Conservation (phyloP, 2,888 invertebrate genomes). For the Drosophila testacea region DNA sequence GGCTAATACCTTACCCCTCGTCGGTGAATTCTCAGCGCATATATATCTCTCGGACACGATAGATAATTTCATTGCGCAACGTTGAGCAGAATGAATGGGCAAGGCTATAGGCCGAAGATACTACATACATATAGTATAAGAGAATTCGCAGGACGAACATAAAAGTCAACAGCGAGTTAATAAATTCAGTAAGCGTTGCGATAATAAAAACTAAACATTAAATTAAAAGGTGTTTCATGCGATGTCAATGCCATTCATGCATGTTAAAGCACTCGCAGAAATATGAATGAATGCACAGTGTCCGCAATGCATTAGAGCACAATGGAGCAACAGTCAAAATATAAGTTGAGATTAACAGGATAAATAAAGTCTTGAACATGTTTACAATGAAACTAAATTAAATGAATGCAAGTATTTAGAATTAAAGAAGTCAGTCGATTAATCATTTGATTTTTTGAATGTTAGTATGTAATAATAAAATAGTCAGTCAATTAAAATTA, state of each 20-base stretch:
- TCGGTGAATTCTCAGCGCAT: conserved; percentile 18
- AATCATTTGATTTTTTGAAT: too few species aligned
- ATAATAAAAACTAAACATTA: conserved; percentile 78
- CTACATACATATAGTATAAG: background rate
- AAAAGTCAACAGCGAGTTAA: conserved; percentile 60
- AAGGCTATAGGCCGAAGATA: conserved; percentile 1
- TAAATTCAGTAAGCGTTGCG: conserved; percentile 61
- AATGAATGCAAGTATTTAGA: too few species aligned
- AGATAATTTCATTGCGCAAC: conserved; percentile 57
- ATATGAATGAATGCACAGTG: conserved; percentile 31
- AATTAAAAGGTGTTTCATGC: conserved; percentile 75
- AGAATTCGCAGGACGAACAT: conserved; percentile 40
- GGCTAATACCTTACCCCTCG: conserved; percentile 48
- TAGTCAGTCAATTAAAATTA: too few species aligned
- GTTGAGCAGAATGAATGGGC: conserved; percentile 17
- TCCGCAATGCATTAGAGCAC: conserved; percentile 1
- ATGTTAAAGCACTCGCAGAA: conserved; percentile 38
- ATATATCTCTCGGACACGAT: conserved; percentile 25
- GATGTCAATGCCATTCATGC: conserved; percentile 47
- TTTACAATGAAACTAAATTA: too few species aligned
- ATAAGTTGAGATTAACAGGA: background rate
- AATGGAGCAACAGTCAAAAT: background rate
- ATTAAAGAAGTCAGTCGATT: too few species aligned
- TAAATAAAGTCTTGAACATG: too few species aligned
- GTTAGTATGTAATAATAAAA: too few species aligned